These are phyloP conservation scores for Mythimna pallens DNA, from an alignment of 2,888 invertebrate species.

Conservation along the genomic window DNA sequence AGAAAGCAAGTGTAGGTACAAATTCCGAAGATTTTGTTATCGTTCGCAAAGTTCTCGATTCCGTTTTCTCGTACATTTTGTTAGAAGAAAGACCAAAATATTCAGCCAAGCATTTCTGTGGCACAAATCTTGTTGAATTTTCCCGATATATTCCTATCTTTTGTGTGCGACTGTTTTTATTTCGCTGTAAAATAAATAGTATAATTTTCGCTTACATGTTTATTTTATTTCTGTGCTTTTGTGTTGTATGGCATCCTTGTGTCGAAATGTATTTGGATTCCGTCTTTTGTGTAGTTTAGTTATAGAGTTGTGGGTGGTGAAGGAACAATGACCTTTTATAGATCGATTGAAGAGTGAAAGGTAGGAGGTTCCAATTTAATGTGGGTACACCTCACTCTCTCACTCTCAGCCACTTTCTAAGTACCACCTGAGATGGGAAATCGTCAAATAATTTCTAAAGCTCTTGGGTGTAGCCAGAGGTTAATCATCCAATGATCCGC, in stretches of 20 bases:
- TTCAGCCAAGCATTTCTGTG: constrained; percentile 50
- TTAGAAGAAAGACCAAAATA: constrained; percentile 52
- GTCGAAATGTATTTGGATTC: constrained; percentile 21
- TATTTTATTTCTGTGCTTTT: constrained; percentile 40
- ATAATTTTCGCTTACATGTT: constrained; percentile 46
- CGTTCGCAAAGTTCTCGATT: constrained; percentile 56
- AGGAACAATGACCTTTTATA: not conserved
- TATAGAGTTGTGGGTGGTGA: not conserved
- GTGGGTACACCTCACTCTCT: not conserved
- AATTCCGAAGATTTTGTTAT: constrained; percentile 59
- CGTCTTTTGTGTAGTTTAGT: constrained; percentile 10
- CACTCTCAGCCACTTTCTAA: no score
- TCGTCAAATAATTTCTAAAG: no score
- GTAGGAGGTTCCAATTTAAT: not conserved
- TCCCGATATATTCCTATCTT: constrained; percentile 47
- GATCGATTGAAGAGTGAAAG: not conserved
- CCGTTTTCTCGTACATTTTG: constrained; percentile 49
- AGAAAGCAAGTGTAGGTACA: constrained; percentile 36
- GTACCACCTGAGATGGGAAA: no score
- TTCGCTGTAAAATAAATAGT: constrained; percentile 54
- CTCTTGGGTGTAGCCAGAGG: no score
- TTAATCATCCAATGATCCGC: no score
- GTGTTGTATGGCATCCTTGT: constrained; percentile 18
- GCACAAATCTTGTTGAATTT: constrained; percentile 52
- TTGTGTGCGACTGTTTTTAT: constrained; percentile 54